Percentiles rank a stretch among this genome's conserved stretches.
These are phyloP conservation scores for Gortyna flavago DNA, from an alignment of 2,888 invertebrate genomes.

Conservation along the genomic window DNA sequence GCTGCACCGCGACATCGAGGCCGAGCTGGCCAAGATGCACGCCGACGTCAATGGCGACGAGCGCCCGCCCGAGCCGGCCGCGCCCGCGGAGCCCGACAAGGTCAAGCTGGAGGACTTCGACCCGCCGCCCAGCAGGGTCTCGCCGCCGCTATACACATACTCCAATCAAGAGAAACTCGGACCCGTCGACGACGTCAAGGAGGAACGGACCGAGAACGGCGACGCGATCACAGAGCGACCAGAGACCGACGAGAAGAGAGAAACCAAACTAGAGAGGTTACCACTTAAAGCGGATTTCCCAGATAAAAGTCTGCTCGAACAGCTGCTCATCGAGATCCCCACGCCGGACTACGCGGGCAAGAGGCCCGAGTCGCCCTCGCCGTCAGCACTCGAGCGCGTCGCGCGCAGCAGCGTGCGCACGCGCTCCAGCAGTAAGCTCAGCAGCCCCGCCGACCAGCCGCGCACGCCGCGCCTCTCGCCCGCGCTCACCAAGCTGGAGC, in stretches of 20 bases:
- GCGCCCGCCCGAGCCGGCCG: slow-evolving; percentile 35
- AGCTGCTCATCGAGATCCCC: slow-evolving; percentile 96
- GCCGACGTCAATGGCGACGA: slow-evolving; percentile 23
- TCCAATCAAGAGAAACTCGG: slow-evolving; percentile 92
- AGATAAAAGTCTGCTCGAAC: slow-evolving; percentile 92
- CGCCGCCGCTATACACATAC: slow-evolving; percentile 94
- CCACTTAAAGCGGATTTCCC: slow-evolving; percentile 87
- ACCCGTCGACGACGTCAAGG: slow-evolving; percentile 60
- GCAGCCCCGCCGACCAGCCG: slow-evolving; percentile 91
- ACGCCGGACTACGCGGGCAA: slow-evolving; percentile 89
- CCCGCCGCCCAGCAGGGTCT: slow-evolving; percentile 92
- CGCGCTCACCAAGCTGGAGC: slow-evolving; percentile 62
- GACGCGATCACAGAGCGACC: slow-evolving; percentile 65
- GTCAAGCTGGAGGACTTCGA: slow-evolving; percentile 87
- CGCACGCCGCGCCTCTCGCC: slow-evolving; percentile 87
- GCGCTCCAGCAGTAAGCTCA: slow-evolving; percentile 92
- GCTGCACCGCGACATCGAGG: slow-evolving; percentile 91
- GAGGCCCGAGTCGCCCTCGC: slow-evolving; percentile 85
- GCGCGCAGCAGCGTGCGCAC: slow-evolving; percentile 91
- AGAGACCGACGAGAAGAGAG: slow-evolving; percentile 64
- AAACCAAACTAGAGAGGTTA: slow-evolving; percentile 80
- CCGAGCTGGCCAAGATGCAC: slow-evolving; percentile 84
- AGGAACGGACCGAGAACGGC: slow-evolving; percentile 89
- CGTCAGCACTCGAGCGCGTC: slow-evolving; percentile 85
- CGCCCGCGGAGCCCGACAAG: slow-evolving; percentile 56